A percentile compares a stretch with the other conserved stretches of the same genome.
Conservation (phyloP, 2,797 vertebrate species). For the Coregonus sp. region DNA sequence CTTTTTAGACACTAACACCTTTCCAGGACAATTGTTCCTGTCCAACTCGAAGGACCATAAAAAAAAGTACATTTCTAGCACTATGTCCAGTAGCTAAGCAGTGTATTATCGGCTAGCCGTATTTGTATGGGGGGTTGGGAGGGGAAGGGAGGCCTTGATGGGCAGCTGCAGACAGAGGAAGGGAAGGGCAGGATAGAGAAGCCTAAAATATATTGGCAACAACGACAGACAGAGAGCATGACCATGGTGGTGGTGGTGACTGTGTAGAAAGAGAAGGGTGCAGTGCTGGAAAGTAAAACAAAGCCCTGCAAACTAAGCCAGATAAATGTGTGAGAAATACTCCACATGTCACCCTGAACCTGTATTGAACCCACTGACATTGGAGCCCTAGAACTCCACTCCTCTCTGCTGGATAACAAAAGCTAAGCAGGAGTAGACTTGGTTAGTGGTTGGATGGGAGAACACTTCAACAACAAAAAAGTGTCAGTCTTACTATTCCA, state of each 20-base stretch:
- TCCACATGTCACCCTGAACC: neutral
- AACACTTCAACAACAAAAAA: neutral
- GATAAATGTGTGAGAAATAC: neutral
- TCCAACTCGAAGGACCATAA: neutral
- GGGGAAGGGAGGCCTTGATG: conserved; percentile 60
- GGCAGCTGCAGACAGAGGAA: conserved; percentile 41
- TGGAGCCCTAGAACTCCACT: neutral
- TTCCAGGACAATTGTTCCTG: neutral
- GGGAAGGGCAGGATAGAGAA: conserved; percentile 35
- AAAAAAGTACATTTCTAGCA: neutral
- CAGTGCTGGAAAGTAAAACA: conserved; percentile 40
- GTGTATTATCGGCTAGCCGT: neutral
- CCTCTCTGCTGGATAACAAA: neutral
- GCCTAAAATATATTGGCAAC: conserved; percentile 45
- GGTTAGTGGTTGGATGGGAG: neutral
- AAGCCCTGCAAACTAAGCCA: neutral
- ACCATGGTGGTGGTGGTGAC: conserved; percentile 3
- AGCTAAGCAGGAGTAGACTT: neutral
- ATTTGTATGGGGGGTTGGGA: conserved; percentile 41
- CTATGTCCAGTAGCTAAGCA: neutral
- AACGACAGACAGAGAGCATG: conserved; percentile 10
- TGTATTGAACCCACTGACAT: neutral
- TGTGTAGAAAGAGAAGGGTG: neutral
- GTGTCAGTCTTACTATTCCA: neutral
- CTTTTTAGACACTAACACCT: neutral